Conservation (phyloP, 1,140 invertebrate species). For the Tachypleus tridentatus region DNA sequence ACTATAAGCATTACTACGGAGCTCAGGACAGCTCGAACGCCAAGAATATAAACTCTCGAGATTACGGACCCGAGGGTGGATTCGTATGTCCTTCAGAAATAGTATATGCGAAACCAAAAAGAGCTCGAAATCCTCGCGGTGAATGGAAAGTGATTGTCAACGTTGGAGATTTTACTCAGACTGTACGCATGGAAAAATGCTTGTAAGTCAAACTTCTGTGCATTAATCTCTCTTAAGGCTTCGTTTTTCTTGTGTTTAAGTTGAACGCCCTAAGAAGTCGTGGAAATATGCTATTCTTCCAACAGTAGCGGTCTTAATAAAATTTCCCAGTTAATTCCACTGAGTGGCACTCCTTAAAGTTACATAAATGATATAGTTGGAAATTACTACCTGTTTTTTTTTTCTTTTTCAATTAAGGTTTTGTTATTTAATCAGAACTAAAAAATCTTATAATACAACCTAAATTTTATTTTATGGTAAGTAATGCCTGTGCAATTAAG, state of each 20-base stretch:
- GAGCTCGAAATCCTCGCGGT: conserved; percentile 57
- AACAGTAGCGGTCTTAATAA: background rate
- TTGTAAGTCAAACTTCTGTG: conserved; percentile 40
- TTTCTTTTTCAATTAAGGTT: no score
- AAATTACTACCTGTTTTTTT: no score
- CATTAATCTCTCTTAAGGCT: conserved; percentile 10
- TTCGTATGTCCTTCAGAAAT: conserved; percentile 69
- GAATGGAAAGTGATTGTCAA: conserved; percentile 81
- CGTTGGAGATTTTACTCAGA: conserved; percentile 67
- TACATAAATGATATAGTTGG: no score
- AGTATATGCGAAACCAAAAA: conserved; percentile 66
- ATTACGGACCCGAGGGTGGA: conserved; percentile 46
- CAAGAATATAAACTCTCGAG: conserved; percentile 13
- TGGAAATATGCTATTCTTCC: background rate
- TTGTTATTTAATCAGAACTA: no score
- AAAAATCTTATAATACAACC: no score
- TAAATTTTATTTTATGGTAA: no score
- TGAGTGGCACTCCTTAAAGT: conserved; percentile 1
- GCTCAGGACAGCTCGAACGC: background rate
- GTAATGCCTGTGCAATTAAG: no score
- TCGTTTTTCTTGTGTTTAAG: conserved; percentile 5
- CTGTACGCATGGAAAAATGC: conserved; percentile 68
- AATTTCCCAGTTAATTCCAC: background rate
- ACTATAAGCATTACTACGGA: conserved; percentile 42
- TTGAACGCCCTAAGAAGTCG: conserved; percentile 1